phyloP scores from a whole-genome alignment of 2,113 vertebrate species.

The Microcebus jonahi region DNA sequence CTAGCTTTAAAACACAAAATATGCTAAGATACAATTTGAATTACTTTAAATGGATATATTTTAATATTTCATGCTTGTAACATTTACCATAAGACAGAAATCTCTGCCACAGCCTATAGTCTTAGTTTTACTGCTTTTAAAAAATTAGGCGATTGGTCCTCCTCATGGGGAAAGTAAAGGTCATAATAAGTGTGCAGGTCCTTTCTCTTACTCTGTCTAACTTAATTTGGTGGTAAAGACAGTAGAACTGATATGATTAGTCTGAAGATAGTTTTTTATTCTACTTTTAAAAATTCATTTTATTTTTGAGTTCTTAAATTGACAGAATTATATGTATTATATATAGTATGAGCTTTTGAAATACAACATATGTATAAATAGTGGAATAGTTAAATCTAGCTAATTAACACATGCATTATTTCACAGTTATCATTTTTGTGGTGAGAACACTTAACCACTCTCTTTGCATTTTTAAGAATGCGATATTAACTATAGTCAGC shows the following conservation, averaged over 20 bases:
- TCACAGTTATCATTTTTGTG: neutral
- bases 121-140: slow-evolving; percentile 14
- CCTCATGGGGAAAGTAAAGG: neutral
- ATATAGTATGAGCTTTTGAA: neutral
- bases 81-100: neutral
- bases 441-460: neutral
- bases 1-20: neutral
- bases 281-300: slow-evolving; percentile 23
- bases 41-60: neutral
- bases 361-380: neutral
- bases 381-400: neutral
- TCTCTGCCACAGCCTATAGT: neutral
- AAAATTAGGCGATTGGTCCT: neutral
- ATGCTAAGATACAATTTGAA: neutral
- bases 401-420: neutral
- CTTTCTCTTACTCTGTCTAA: neutral
- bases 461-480: neutral
- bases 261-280: slow-evolving; percentile 37
- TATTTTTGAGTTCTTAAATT: slow-evolving; percentile 12
- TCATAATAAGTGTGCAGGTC: neutral
- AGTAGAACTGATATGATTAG: neutral
- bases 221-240: neutral
- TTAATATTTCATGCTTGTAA: neutral
- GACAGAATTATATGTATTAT: neutral
- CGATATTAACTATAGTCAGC: neutral